Base-by-base conservation (phyloP, 1,140 invertebrate species). In the Heterodera schachtii region DNA sequence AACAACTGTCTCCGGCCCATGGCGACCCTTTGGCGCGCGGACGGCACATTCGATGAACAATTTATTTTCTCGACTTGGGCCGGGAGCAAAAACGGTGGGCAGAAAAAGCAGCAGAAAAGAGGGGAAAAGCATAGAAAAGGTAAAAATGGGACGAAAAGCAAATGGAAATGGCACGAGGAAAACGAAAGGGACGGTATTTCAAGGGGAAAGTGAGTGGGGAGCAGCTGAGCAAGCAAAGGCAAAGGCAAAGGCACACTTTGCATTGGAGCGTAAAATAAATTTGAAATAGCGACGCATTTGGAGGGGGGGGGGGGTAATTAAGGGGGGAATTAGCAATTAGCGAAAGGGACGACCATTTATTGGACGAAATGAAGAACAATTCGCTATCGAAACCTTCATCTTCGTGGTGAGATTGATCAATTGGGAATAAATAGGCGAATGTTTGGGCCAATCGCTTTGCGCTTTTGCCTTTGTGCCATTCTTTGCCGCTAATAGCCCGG, bases 401-500 rank as follows among this genome's bases (percentile, higher is more conserved):
- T 71, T 71, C 9, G 4, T 3, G 4, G 19, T 71, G 69, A 46
- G 44, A 71, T 71, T 41, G 19, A 7, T 13, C 31, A 71, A 71
- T 71, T 71, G 31, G 44, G 69, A 71, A 43, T 41, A 46, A 71
- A 71, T 43, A 71, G 9, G 69, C 69, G 21, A 69, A 13, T 43
- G 21, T 16, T 43, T 71, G n/a, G 69, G 41, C 4, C 69, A 71
- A 71, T 71, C 57, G 19, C 16, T n/a, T 0, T 64, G 1, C 57
- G 13, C 11, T 52, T 52, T 71, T 41, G 69, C 0, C 69, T 41
- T 41, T 71, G n/a, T 7, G 31, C 31, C 31, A 31, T 46, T 66
- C 16, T n/a, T 11, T 16, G 19, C 19, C 47, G 44, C 44, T 73
- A 80, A 73, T 80, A 80, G n/a, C 79, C 79, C 19, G 79, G 79